Percentiles rank a stretch among this genome's conserved stretches.
Evolutionary conservation across 1,140 invertebrate species (phyloP).

Genomic region (Trachymyrmex cornetzi): DNA sequence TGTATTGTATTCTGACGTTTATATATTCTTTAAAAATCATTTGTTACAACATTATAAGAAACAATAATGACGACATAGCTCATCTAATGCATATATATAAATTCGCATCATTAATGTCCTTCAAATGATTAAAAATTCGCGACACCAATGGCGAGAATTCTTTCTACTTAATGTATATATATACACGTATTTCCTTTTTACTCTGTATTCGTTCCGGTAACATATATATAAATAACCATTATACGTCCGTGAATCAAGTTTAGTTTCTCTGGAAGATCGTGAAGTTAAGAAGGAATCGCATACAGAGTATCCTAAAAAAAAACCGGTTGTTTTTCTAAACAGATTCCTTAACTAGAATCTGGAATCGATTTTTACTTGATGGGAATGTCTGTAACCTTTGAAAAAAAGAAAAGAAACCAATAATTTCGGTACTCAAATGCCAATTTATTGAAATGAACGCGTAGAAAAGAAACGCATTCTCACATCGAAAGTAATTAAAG

Average conservation of each 20-base stretch:
- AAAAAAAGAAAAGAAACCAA: background rate
- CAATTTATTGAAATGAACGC: no score
- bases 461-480: background rate
- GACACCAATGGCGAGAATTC: background rate
- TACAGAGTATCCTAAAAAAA: constrained; percentile 2
- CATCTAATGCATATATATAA: background rate
- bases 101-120: background rate
- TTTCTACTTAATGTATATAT: background rate
- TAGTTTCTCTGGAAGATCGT: background rate
- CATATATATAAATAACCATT: background rate
- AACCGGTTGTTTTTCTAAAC: constrained; percentile 34
- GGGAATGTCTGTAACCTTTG: background rate
- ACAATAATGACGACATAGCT: background rate
- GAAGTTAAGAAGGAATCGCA: constrained; percentile 18
- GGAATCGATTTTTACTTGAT: background rate
- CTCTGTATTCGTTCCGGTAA: background rate
- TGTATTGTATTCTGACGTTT: background rate
- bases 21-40: background rate
- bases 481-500: background rate
- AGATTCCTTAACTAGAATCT: constrained; percentile 12
- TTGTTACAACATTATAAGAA: background rate
- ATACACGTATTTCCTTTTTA: background rate
- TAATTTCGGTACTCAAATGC: background rate
- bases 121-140: background rate
- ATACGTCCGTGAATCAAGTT: background rate